Percentiles rank a stretch among this genome's conserved stretches.
These are phyloP conservation scores for Aproaerema taeniolella DNA, from an alignment of 2,888 invertebrate genomes.

Conservation along the genomic window DNA sequence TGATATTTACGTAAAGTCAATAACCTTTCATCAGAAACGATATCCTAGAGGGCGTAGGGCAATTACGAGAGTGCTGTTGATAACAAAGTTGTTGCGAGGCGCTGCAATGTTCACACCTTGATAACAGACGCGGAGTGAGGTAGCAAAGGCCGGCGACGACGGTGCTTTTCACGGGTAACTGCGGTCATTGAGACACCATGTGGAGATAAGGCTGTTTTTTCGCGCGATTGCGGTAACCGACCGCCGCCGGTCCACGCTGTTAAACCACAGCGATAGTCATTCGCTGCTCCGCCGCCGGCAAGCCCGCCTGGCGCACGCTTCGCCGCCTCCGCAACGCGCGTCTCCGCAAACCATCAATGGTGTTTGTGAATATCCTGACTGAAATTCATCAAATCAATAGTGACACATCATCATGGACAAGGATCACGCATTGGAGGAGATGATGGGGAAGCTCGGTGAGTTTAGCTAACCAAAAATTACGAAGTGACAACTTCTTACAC, in stretches of 20 bases:
- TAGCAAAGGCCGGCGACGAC: background rate
- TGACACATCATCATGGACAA: constrained; percentile 70
- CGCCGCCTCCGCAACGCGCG: constrained; percentile 32
- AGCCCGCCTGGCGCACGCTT: constrained; percentile 51
- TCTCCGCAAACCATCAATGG: constrained; percentile 46
- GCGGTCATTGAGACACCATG: constrained; percentile 27
- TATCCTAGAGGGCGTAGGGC: background rate
- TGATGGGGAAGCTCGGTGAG: constrained; percentile 82
- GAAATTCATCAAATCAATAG: constrained; percentile 33
- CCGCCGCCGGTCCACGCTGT: constrained; percentile 19
- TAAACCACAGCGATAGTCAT: constrained; percentile 31
- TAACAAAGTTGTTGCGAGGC: background rate
- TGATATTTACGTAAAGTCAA: too few species aligned
- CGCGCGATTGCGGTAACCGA: constrained; percentile 58
- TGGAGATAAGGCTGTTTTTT: constrained; percentile 60
- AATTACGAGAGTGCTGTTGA: background rate
- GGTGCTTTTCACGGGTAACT: background rate
- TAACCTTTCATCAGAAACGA: background rate
- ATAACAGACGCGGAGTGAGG: too few species aligned
- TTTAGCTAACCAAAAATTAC: too few species aligned
- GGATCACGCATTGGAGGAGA: constrained; percentile 80
- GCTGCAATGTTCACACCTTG: too few species aligned
- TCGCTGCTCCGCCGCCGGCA: constrained; percentile 65
- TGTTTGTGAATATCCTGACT: constrained; percentile 51
- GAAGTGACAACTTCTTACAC: too few species aligned